These are phyloP conservation scores for Mesembrinibis cayennensis DNA, from an alignment of 2,113 vertebrate species.

Conservation along the genomic window DNA sequence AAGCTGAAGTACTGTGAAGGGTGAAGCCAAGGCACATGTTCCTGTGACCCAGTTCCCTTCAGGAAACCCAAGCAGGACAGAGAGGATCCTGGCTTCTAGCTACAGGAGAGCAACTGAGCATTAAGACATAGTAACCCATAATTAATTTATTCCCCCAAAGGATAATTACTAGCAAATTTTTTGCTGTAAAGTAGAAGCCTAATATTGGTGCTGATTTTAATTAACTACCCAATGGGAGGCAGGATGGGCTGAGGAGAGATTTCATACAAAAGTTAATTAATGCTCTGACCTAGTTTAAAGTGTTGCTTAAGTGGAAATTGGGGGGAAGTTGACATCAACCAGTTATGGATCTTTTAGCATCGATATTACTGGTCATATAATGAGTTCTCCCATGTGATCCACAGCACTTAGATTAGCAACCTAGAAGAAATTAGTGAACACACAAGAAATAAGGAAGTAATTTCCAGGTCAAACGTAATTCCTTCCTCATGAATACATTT, in stretches of 20 bases:
- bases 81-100: background rate
- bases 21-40: background rate
- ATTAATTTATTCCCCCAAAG: background rate
- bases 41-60: background rate
- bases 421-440: background rate
- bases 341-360: background rate
- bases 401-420: background rate
- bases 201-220: conserved; percentile 38
- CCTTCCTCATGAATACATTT: background rate
- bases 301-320: conserved; percentile 16
- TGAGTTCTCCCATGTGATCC: background rate
- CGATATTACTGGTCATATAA: background rate
- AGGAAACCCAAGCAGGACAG: background rate
- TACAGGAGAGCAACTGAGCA: background rate
- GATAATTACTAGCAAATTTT: background rate
- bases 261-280: conserved; percentile 44
- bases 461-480: background rate
- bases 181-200: background rate
- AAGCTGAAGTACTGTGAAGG: background rate
- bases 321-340: background rate
- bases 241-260: background rate
- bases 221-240: conserved; percentile 25
- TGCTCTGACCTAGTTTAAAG: conserved; percentile 1
- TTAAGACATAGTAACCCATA: background rate
- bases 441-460: background rate